Evolutionary conservation across 1,140 invertebrate genomes (phyloP).

Genomic region (Aporrectodea caliginosa): DNA sequence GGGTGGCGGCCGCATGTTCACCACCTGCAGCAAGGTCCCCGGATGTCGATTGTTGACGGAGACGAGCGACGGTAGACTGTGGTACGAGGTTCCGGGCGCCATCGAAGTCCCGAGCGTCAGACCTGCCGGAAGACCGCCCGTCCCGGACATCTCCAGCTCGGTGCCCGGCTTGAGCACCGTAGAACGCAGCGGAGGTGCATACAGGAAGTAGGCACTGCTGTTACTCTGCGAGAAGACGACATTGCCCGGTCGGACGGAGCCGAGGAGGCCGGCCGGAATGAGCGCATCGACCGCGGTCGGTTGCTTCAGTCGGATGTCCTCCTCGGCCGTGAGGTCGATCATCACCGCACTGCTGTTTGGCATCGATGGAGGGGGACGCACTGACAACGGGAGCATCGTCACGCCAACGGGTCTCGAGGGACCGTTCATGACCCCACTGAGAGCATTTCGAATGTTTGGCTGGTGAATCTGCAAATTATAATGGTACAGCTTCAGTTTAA

Average conservation of each 20-base stretch:
- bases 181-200: neutral
- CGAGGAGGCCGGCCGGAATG: neutral
- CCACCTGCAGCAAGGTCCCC: neutral
- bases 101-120: neutral
- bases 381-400: too few species aligned
- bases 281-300: neutral
- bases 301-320: neutral
- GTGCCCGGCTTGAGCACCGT: neutral
- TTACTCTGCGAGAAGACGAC: neutral
- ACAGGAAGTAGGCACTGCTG: neutral
- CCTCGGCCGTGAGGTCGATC: neutral
- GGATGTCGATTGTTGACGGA: neutral
- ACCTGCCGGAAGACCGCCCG: neutral
- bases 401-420: too few species aligned
- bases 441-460: too few species aligned
- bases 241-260: neutral
- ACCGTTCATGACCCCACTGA: too few species aligned
- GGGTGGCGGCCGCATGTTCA: conserved; percentile 18
- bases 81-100: neutral
- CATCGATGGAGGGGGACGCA: too few species aligned
- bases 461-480: too few species aligned
- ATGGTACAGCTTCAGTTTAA: too few species aligned
- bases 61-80: neutral
- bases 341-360: neutral
- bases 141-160: neutral